Evolutionary conservation across 2,888 invertebrate species (phyloP).

Genomic region (Apamea anceps): DNA sequence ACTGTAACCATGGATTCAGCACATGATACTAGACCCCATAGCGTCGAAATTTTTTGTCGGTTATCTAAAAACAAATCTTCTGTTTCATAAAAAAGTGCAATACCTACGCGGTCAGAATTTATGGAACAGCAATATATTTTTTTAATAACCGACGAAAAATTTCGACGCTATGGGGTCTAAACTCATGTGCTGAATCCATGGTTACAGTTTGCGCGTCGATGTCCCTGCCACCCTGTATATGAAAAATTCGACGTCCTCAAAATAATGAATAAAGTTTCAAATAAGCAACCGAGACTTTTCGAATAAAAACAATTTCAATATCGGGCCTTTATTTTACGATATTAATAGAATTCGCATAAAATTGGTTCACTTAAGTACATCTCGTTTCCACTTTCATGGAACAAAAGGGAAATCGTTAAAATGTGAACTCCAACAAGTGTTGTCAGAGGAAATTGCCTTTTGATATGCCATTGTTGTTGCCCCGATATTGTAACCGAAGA

Average conservation of each 20-base stretch:
- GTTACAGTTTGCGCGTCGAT: too few species aligned
- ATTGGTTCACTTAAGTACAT: slow-evolving; percentile 25
- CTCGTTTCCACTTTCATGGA: slow-evolving; percentile 25
- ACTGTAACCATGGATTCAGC: too few species aligned
- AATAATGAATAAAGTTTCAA: neutral
- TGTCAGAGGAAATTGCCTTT: slow-evolving; percentile 70
- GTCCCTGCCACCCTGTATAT: neutral
- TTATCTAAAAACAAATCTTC: too few species aligned
- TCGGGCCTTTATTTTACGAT: neutral
- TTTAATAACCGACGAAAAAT: too few species aligned
- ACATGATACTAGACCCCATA: too few species aligned
- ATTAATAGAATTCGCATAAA: slow-evolving; percentile 24
- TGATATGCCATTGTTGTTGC: slow-evolving; percentile 66
- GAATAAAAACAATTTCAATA: slow-evolving; percentile 35
- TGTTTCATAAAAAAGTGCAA: too few species aligned
- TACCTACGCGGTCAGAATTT: too few species aligned
- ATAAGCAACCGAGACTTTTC: neutral
- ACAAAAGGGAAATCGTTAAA: slow-evolving; percentile 61
- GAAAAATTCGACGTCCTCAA: neutral
- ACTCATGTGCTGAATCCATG: too few species aligned
- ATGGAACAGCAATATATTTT: too few species aligned
- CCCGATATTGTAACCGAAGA: slow-evolving; percentile 50
- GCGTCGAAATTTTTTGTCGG: too few species aligned
- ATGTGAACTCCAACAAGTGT: slow-evolving; percentile 65
- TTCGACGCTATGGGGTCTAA: too few species aligned